A percentile compares a stretch with the other conserved stretches of the same genome.
These are phyloP conservation scores for Gastrophysa polygoni DNA, from an alignment of 2,888 invertebrate species.

Conservation along the genomic window DNA sequence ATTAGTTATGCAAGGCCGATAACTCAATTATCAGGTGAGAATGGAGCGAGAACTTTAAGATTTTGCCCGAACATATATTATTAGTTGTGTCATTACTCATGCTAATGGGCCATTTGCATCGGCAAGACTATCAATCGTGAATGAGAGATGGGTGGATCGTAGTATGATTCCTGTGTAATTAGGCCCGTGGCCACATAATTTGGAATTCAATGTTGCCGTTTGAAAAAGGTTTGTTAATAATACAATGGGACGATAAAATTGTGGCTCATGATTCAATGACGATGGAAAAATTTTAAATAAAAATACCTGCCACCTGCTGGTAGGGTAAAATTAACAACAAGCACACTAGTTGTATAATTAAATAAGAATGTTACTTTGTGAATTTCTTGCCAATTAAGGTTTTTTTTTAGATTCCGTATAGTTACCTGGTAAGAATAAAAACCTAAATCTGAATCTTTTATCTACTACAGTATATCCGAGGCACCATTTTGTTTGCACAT, in stretches of 20 bases:
- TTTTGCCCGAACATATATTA: background rate
- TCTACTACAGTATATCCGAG: too few relatives aligned
- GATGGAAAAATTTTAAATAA: background rate
- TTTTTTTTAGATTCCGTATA: too few relatives aligned
- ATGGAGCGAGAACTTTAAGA: background rate
- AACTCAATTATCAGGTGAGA: slow-evolving; percentile 12
- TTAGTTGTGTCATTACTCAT: slow-evolving; percentile 12
- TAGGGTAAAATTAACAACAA: background rate
- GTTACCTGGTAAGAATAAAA: too few relatives aligned
- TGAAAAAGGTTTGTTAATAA: background rate
- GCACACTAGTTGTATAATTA: too few relatives aligned
- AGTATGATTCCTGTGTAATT: background rate
- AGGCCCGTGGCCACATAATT: background rate
- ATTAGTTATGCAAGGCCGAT: slow-evolving; percentile 7
- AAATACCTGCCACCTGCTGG: background rate
- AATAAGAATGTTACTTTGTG: too few relatives aligned
- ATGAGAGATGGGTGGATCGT: background rate
- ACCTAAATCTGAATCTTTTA: too few relatives aligned
- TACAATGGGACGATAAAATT: background rate
- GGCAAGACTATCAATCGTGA: background rate
- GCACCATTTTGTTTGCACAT: too few relatives aligned
- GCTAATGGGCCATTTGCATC: slow-evolving; percentile 3
- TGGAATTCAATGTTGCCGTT: background rate
- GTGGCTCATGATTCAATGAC: background rate
- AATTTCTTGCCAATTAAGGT: too few relatives aligned